Evolutionary conservation across 2,113 vertebrate species (phyloP).

Genomic region (Alosa alosa): DNA sequence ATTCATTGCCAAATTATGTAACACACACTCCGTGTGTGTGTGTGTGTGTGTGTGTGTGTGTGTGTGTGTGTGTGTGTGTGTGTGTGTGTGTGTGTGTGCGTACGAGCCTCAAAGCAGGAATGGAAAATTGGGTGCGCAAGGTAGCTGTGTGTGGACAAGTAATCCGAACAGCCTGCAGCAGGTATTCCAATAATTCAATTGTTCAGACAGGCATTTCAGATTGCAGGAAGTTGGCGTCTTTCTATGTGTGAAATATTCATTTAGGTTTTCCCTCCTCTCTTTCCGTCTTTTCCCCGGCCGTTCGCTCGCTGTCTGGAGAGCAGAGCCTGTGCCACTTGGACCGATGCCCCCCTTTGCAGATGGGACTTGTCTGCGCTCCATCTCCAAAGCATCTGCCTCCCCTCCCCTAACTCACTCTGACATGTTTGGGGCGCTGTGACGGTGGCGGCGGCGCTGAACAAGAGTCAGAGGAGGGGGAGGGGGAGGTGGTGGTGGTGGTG

Average conservation of each 20-base stretch:
- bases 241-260: conserved; percentile 66
- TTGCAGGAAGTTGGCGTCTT: conserved; percentile 51
- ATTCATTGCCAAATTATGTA: neutral
- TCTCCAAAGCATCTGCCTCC: conserved; percentile 38
- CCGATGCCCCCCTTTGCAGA: conserved; percentile 36
- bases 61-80: neutral
- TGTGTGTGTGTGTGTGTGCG: neutral
- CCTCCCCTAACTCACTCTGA: conserved; percentile 44
- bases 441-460: conserved; percentile 16
- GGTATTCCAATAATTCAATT: conserved; percentile 43
- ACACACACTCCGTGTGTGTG: neutral
- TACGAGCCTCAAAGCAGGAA: neutral
- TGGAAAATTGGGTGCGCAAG: neutral
- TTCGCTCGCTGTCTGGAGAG: conserved; percentile 21
- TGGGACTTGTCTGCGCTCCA: conserved; percentile 28
- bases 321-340: conserved; percentile 47
- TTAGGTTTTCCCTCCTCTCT: conserved; percentile 41
- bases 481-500: neutral
- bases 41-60: neutral
- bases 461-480: neutral
- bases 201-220: conserved; percentile 48
- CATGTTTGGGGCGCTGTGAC: conserved; percentile 55
- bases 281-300: neutral
- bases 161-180: conserved; percentile 30
- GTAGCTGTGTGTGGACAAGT: conserved; percentile 16